phyloP scores from a whole-genome alignment of 2,113 vertebrate genomes.

The Tachuris rubrigastra region DNA sequence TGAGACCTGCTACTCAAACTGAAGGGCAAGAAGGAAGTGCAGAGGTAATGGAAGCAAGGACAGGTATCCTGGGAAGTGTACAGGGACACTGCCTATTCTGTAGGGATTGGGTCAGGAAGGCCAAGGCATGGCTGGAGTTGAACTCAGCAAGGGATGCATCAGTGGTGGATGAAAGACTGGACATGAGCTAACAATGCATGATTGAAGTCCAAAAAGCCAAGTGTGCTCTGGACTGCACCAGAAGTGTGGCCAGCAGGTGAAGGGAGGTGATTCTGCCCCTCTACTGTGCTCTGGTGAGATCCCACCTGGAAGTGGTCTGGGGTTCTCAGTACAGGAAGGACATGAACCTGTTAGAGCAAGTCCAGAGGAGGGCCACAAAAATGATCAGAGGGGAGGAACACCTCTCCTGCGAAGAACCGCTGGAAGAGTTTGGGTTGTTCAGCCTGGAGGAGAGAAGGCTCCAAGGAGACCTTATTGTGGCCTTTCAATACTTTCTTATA shows the following conservation, averaged over 20 bases:
- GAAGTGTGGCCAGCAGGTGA: not conserved
- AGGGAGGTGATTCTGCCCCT: not conserved
- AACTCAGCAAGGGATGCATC: not conserved
- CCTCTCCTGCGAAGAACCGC: not conserved
- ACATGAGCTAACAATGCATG: not conserved
- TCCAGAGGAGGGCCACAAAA: not conserved
- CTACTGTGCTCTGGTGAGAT: not conserved
- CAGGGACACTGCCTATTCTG: not conserved
- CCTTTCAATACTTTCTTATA: not conserved
- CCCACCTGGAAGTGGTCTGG: not conserved
- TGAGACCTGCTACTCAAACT: not conserved
- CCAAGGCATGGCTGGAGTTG: not conserved
- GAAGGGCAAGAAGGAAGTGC: not conserved
- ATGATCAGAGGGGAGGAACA: not conserved
- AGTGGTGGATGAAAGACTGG: not conserved
- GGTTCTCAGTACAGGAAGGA: not conserved
- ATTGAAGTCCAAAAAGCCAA: not conserved
- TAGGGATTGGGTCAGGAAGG: not conserved
- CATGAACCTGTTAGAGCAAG: not conserved
- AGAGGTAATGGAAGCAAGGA: not conserved
- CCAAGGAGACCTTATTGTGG: not conserved
- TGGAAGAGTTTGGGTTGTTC: not conserved
- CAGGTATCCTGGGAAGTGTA: not conserved
- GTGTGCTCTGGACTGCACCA: not conserved
- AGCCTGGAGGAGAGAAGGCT: not conserved